Evolutionary conservation across 1,140 invertebrate species (phyloP), one percentile per base, ranked within the genome.

Genomic region (Sycophila sp.): DNA sequence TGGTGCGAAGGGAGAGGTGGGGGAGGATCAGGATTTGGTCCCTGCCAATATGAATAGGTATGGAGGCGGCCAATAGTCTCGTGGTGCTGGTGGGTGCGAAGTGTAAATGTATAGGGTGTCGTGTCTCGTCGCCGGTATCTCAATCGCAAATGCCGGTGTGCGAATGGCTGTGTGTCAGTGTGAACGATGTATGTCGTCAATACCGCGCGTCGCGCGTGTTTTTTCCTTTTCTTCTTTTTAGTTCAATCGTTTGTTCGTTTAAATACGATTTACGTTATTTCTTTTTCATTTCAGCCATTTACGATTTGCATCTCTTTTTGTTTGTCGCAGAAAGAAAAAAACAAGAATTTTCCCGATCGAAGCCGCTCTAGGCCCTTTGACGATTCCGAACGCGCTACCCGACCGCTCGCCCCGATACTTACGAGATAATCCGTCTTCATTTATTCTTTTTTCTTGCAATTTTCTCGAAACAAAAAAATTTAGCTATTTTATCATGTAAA

Each of bases 301-400:
- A 26, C 38, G 26, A 24, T n/a, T 34, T 55, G 51, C 51, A 32
- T 47, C 32, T 24, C 56, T 60, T 58, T 72, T 55, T 53, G 36
- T 75, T 60, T 69, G n/a, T 75, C 32, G 51, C 40, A 64, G 49
- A 72, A 78, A 80, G 82, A 80, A 81, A 84, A 80, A 82, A 82
- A 82, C 77, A 78, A 80, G 76, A 83, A 82, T 80, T 83, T 66
- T 82, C 76, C 77, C 73, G 72, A 82, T 84, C 81, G 74, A 72
- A 74, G 73, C 77, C 59, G 49, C 71, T 67, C n/a, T n/a, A 42
- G 42, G 60, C 60, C 30, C 19, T 30, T 65, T 66, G 64, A 56
- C 68, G 42, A 67, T 22, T 19, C 2, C 72, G 68, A 68, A 69
- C 63, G 59, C 53, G 53, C 62, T 55, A 51, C 28, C 42, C 34